Percentiles rank a stretch among this genome's conserved stretches.
phyloP scores from a whole-genome alignment of 2,113 vertebrate species.

The Cnemophilus loriae region DNA sequence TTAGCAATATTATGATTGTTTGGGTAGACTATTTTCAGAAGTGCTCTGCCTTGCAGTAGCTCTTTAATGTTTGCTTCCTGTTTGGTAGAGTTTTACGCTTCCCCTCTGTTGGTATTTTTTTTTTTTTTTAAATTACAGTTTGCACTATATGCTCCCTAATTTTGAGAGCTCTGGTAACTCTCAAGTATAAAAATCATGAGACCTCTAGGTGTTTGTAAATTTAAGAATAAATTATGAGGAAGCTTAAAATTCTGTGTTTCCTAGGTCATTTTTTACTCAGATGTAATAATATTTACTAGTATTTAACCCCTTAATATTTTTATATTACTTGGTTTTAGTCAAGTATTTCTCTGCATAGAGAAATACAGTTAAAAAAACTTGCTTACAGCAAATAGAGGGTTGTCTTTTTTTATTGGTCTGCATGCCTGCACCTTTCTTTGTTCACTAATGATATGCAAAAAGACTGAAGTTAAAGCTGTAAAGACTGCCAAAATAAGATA shows the following conservation, averaged over 20 bases:
- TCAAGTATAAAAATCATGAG: not conserved
- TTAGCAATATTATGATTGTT: not conserved
- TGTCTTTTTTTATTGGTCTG: not conserved
- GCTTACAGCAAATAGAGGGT: not conserved
- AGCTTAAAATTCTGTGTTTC: not conserved
- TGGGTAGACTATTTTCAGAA: not conserved
- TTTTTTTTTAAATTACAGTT: not conserved
- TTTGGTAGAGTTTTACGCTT: not conserved
- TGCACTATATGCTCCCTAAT: not conserved
- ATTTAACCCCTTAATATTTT: not conserved
- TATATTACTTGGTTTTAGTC: not conserved
- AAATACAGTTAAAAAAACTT: not conserved
- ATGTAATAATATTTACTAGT: not conserved
- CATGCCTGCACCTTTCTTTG: not conserved
- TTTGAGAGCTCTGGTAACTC: not conserved
- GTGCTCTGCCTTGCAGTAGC: not conserved
- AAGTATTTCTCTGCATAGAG: not conserved
- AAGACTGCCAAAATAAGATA: not conserved
- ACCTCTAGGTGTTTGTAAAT: not conserved
- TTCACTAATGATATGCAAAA: not conserved
- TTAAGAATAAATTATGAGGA: not conserved
- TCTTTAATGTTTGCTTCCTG: not conserved
- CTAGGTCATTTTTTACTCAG: not conserved
- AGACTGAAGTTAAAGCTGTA: not conserved
- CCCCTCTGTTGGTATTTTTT: not conserved